These are phyloP conservation scores for Bellardia pandia DNA, from an alignment of 2,888 invertebrate genomes.

Conservation along the genomic window DNA sequence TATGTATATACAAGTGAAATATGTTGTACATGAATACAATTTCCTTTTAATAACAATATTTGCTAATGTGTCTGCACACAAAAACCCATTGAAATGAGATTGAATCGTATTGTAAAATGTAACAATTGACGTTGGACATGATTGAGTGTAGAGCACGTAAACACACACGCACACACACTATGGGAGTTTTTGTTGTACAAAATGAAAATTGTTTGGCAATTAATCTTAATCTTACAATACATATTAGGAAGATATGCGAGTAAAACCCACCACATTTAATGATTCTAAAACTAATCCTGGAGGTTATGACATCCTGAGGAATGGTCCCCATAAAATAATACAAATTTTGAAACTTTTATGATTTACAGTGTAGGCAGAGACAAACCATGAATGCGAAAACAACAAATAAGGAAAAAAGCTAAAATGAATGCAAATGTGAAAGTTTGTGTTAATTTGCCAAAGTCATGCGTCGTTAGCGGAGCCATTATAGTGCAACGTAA, in stretches of 20 bases:
- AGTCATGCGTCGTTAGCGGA: constrained; percentile 72
- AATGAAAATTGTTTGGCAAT: constrained; percentile 54
- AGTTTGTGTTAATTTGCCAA: constrained; percentile 75
- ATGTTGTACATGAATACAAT: constrained; percentile 32
- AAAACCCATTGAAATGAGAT: not conserved
- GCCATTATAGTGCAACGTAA: constrained; percentile 19
- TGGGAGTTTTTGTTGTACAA: constrained; percentile 42
- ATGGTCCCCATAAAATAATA: constrained; percentile 31
- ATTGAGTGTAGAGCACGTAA: not conserved
- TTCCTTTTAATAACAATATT: constrained; percentile 21
- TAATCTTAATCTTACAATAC: constrained; percentile 57
- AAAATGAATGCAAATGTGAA: constrained; percentile 57
- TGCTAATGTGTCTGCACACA: constrained; percentile 26
- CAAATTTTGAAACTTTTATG: constrained; percentile 47
- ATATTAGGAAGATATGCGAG: constrained; percentile 31
- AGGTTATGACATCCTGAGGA: not conserved
- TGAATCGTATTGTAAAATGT: not conserved
- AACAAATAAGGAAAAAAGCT: not conserved
- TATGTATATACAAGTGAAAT: not conserved
- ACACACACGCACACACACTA: not conserved
- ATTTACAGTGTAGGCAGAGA: constrained; percentile 53
- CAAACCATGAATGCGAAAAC: not conserved
- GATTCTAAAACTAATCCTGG: not conserved
- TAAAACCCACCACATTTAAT: not conserved
- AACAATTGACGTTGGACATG: not conserved